Base-by-base conservation (phyloP, 2,797 vertebrate species). In the Pangasius macronema region DNA sequence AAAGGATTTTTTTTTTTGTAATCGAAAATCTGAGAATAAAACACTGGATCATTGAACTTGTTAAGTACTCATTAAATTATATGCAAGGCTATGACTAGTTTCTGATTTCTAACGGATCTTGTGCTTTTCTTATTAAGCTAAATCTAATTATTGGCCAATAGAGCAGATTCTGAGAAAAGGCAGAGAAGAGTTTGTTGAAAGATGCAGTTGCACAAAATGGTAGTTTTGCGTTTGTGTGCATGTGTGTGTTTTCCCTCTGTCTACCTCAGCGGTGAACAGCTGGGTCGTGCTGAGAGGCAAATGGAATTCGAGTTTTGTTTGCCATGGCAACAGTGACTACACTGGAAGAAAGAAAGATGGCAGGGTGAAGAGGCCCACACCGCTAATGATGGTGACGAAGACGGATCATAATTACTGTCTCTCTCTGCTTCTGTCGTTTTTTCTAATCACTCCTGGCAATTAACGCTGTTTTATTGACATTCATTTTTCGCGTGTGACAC, bases 391-490 rank as follows among this genome's bases (percentile, higher is more conserved):
- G 80, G 84, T 87, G 90, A 90, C 88, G 82, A 89, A 88, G 86
- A 89, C 87, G 6, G 73, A 87, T 85, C 85, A 36, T 89, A 91
- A 92, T 92, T 90, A 90, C 89, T 90, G 89, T 76, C 75, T 89
- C 86, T 89, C 89, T 79, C 82, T 49, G 57, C 83, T 87, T 89
- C 82, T 85, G 81, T 89, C 85, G 83, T 88, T 91, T 88, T 88
- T 90, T 82, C 87, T 89, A 88, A 90, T 92, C 75, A 87, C 88
- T 88, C 53, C 77, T 88, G 86, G 85, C 89, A 90, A 82, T 89
- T 90, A 84, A 51, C 83, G 27, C 57, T 30, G 72, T 79, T 88
- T 86, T 86, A 86, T 86, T 87, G 79, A 87, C 67, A 86, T 88
- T 87, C 87, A 84, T 67, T 89, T 84, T 87, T 83, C 13, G 24